phyloP scores from a whole-genome alignment of 2,113 vertebrate species.

The Prietella phreatophila region DNA sequence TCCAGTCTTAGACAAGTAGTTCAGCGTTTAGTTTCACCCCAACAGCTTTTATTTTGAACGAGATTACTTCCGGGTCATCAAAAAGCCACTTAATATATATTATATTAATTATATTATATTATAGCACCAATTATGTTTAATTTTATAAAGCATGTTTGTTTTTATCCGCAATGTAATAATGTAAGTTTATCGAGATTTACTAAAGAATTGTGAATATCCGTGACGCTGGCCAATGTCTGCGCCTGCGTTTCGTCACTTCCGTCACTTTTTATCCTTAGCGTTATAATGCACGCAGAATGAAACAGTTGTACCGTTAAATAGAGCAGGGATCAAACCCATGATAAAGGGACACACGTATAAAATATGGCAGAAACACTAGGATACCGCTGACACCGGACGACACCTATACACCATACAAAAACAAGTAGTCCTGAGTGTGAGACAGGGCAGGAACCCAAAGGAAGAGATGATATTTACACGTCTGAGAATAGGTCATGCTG shows the following conservation, averaged over 20 bases:
- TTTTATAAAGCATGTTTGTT: not conserved
- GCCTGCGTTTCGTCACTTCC: not conserved
- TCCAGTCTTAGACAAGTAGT: too few species aligned
- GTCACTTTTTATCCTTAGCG: not conserved
- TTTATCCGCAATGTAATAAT: not conserved
- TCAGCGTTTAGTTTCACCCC: not conserved
- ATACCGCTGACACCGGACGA: too few species aligned
- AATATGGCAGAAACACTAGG: too few species aligned
- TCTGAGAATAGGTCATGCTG: too few species aligned
- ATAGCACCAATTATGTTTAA: not conserved
- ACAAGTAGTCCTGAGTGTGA: too few species aligned
- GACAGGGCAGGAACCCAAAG: too few species aligned
- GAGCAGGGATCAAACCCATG: too few species aligned
- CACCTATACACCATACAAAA: too few species aligned
- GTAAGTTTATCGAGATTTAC: not conserved
- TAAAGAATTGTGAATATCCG: not conserved
- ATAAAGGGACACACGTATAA: too few species aligned
- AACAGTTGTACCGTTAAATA: too few species aligned
- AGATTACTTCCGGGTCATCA: not conserved
- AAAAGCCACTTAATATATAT: not conserved
- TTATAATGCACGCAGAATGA: not conserved
- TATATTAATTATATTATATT: too few species aligned
- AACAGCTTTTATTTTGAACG: not conserved
- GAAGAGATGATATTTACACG: too few species aligned
- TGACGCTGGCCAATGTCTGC: not conserved